These are phyloP conservation scores for Crossaster papposus DNA, from an alignment of 53 echinoderm and acorn worm species.

Conservation along the genomic window DNA sequence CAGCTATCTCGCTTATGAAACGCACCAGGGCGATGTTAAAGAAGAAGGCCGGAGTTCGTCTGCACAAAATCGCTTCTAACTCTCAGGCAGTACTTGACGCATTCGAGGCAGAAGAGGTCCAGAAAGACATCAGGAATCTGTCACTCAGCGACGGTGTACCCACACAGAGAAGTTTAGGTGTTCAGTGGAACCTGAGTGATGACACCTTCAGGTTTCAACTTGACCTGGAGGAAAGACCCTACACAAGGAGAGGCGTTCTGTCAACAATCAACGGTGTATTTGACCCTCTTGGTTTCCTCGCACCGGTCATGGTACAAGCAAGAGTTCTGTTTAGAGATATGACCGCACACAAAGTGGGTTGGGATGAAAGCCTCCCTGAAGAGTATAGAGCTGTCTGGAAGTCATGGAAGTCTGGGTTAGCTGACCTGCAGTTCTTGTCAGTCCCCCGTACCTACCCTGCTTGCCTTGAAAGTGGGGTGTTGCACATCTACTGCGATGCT, in stretches of 20 bases:
- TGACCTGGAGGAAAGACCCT: too few species aligned
- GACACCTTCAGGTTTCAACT: too few species aligned
- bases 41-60: constrained; percentile 59
- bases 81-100: constrained; percentile 62
- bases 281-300: constrained; percentile 66
- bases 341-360: constrained; percentile 49
- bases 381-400: constrained; percentile 40
- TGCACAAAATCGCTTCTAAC: too few species aligned
- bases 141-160: constrained; percentile 48
- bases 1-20: constrained; percentile 44
- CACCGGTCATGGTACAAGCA: too few species aligned
- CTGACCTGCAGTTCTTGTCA: constrained; percentile 36
- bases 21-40: constrained; percentile 58
- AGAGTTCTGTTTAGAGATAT: constrained; percentile 67
- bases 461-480: neutral
- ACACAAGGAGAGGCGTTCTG: too few species aligned
- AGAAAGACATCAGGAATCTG: constrained; percentile 52
- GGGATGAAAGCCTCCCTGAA: constrained; percentile 62
- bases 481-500: constrained; percentile 68
- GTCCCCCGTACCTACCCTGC: constrained; percentile 54
- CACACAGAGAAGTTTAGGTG: too few species aligned
- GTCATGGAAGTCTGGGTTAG: constrained; percentile 51
- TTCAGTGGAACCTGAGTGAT: too few species aligned
- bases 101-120: constrained; percentile 63
- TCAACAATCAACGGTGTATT: constrained; percentile 69